Base-by-base conservation (phyloP, 2,888 invertebrate species). In the Dorcus hopei region DNA sequence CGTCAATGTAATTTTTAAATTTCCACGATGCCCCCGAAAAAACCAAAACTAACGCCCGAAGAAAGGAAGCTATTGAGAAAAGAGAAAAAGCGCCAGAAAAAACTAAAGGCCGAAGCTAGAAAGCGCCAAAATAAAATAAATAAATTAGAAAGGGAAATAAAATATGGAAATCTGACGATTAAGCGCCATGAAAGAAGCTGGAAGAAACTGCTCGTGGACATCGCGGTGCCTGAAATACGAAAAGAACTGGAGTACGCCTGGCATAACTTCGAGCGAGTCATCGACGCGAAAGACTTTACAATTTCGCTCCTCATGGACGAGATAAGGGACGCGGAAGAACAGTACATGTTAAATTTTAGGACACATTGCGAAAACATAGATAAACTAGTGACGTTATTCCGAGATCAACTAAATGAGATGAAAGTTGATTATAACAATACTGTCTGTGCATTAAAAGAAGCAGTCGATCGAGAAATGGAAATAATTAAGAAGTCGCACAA, bases 241-340 rank as follows among this genome's bases (percentile, higher is more conserved):
- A 71, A 75, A 54, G 78, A 81, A 52, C 54, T 80, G 38, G 73
- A 76, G 55, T 75, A 77, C 48, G 75, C 77, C 1, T 79, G 79
- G 78, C 76, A 74, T 43, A 76, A 75, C 50, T 81, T 81, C 63
- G 80, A 82, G 54, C 74, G 78, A 14, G 70, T 74, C 2, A 65
- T 82, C 7, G 82, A 82, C 64, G 72, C 73, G 38, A 81, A 81
- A 64, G 78, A 81, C 65, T 79, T 80, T 61, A 71, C 71, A 3
- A 77, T 78, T 39, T 75, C 75, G 3, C 59, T 79, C 9, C 67
- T 80, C 7, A 65, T 81, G 71, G 79, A 80, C 23, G 78, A 78
- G 55, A 43, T 81, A 3, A 68, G 69, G 19, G 72, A 74, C 9
- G 72, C 79, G 0, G 77, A 80, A 38, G 74, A 78, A 14, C 80